phyloP scores from a whole-genome alignment of 2,797 vertebrate species.

The Tapirus indicus region DNA sequence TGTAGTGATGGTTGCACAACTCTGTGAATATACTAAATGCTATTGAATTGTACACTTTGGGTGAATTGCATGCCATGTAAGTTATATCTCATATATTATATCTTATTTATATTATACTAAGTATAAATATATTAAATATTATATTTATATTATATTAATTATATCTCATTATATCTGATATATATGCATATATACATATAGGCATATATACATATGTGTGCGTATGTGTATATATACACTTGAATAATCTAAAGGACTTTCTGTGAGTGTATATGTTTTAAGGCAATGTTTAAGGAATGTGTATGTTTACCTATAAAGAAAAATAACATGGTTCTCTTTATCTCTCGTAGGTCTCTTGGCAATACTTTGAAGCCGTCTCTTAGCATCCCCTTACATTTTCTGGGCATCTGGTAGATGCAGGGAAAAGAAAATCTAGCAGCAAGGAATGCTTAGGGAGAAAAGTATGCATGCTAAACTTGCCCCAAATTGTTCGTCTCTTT shows the following conservation, averaged over 20 bases:
- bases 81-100: not conserved
- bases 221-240: not conserved
- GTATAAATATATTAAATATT: no score
- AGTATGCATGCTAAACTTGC: not conserved
- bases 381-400: not conserved
- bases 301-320: not conserved
- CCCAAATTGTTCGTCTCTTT: conserved; percentile 11
- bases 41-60: not conserved
- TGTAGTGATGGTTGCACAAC: not conserved
- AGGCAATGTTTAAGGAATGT: not conserved
- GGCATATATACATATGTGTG: not conserved
- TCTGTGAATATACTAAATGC: conserved; percentile 13
- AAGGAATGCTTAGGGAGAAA: not conserved
- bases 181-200: not conserved
- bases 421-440: not conserved
- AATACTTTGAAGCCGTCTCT: not conserved
- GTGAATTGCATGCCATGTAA: not conserved
- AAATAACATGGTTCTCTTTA: not conserved
- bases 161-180: not conserved
- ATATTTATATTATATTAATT: no score
- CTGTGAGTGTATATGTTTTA: not conserved
- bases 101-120: no score
- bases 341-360: not conserved
- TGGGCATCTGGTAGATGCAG: not conserved
- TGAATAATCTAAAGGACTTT: not conserved